Evolutionary conservation across 2,113 vertebrate species (phyloP).

Genomic region (Microcebus murinus): DNA sequence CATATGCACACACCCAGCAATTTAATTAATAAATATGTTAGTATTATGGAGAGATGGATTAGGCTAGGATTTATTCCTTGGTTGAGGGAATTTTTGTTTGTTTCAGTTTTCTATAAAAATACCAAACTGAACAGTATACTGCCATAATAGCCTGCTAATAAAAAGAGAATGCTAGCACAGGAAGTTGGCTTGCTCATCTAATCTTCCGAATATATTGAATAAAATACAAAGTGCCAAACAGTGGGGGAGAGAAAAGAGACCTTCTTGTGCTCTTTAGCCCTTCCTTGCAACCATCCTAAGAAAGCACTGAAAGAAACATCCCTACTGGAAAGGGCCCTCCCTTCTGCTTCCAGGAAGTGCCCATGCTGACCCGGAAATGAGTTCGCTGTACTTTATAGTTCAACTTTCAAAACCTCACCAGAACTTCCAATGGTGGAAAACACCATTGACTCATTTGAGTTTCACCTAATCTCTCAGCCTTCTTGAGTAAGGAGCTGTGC

Average conservation of each 20-base stretch:
- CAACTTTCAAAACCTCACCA: slow-evolving; percentile 4
- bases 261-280: neutral
- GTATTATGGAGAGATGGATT: slow-evolving; percentile 2
- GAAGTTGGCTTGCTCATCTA: neutral
- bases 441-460: neutral
- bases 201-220: neutral
- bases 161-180: slow-evolving; percentile 14
- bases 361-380: neutral
- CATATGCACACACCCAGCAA: neutral
- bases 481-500: neutral
- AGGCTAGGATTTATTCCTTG: slow-evolving; percentile 31
- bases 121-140: neutral
- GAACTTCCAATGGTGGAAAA: neutral
- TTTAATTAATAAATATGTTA: slow-evolving; percentile 41
- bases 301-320: neutral
- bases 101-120: slow-evolving; percentile 67
- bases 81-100: slow-evolving; percentile 40
- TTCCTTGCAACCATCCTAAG: neutral
- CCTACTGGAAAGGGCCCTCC: neutral
- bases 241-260: neutral
- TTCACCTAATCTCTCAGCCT: neutral
- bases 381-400: neutral
- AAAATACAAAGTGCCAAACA: neutral
- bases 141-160: neutral
- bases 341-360: neutral